Base-by-base conservation (phyloP, 2,113 vertebrate species). In the Boulengeromyrus knoepffleri region DNA sequence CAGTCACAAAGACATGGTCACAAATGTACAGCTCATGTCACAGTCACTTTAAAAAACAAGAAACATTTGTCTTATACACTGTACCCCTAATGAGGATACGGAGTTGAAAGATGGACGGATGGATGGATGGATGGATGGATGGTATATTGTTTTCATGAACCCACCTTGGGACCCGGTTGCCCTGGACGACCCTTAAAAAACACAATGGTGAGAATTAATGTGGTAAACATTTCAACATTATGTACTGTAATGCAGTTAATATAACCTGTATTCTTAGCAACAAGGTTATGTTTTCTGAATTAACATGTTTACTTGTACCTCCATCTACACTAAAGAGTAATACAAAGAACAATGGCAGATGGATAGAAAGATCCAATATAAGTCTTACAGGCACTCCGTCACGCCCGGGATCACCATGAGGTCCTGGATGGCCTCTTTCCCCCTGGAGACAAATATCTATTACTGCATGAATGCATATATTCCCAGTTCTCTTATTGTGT, bases 151-250 rank as follows among this genome's bases (percentile, higher is more conserved):
- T 80, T 12, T 17, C 15, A 42, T 42, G 7, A 31, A 42, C 87
- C 10, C 8, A 88, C 19, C 94, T 93, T 15, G 0, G 2, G 85
- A 8, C 95, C 94, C 53, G 19, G 66, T 6, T 45, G 7, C 56
- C 94, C 94, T 80, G 58, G 31, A 62, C 10, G 0, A 52, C 93
- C 95, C 94, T 95, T 62, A 74, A 90, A 92, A 36, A 89, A 12
- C 74, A 80, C 15, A 80, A 80, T 39, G 74, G 36, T 19, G 13
- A 42, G 36, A 85, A 85, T 85, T 24, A 85, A 49, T 2, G 19
- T 49, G 21, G 46, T 47, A 46, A 85, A 84, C 21, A 47, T 45
- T 45, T 84, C 19, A 21, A 46, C 36, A 84, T 84, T 45, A 24
- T 84, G 80, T 45, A 84, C 5, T 45, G 80, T 21, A 84, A 84